Conservation (phyloP, 2,797 vertebrate species). For the Pygocentrus nattereri region DNA sequence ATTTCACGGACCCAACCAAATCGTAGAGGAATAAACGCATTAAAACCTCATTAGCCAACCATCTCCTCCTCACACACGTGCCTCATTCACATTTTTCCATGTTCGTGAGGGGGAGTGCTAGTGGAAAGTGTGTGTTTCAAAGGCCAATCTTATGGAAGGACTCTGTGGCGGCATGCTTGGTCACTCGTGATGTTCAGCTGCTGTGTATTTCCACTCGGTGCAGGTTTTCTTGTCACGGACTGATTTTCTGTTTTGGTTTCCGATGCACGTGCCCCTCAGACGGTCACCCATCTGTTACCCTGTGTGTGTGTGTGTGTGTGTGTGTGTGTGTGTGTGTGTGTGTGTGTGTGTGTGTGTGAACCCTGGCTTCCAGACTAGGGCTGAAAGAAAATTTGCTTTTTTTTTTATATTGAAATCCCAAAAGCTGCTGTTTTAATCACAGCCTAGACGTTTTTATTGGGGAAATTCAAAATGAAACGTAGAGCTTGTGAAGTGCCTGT, state of each 20-base stretch:
- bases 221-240: constrained; percentile 31
- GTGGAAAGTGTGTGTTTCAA: constrained; percentile 16
- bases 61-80: not conserved
- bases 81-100: constrained; percentile 8
- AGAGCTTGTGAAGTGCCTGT: too few relatives aligned
- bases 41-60: constrained; percentile 18
- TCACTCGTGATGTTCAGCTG: constrained; percentile 6
- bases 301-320: constrained; percentile 30
- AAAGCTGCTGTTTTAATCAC: too few relatives aligned
- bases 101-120: not conserved
- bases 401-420: too few relatives aligned
- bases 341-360: constrained; percentile 51
- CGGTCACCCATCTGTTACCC: constrained; percentile 31
- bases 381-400: too few relatives aligned
- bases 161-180: not conserved
- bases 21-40: constrained; percentile 26
- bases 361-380: constrained; percentile 13
- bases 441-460: too few relatives aligned
- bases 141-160: constrained; percentile 3
- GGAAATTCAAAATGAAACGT: too few relatives aligned
- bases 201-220: constrained; percentile 39
- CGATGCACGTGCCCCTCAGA: constrained; percentile 13
- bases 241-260: constrained; percentile 53
- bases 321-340: constrained; percentile 53
- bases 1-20: constrained; percentile 16